These are phyloP conservation scores for Drosophila maculinotata DNA, from an alignment of 2,888 invertebrate species.

Conservation along the genomic window DNA sequence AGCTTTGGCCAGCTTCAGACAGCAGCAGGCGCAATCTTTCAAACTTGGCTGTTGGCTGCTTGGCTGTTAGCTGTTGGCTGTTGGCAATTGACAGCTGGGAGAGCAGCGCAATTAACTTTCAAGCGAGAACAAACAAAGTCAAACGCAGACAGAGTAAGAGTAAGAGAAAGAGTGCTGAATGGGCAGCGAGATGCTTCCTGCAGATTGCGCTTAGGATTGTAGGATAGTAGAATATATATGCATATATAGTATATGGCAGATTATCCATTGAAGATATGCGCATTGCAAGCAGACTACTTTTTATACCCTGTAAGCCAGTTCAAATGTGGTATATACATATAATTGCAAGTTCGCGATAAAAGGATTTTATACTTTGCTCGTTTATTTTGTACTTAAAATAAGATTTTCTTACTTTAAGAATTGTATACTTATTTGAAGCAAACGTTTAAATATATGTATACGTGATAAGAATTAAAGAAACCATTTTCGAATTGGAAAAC, in stretches of 20 bases:
- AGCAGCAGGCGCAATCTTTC: conserved; percentile 40
- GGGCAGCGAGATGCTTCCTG: conserved; percentile 30
- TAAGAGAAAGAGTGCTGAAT: neutral
- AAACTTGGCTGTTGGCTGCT: conserved; percentile 19
- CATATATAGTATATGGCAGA: conserved; percentile 9
- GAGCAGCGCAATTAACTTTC: conserved; percentile 60
- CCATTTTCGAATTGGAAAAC: too few relatives aligned
- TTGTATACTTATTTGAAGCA: too few relatives aligned
- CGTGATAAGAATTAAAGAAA: too few relatives aligned
- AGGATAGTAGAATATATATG: too few relatives aligned
- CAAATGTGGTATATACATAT: too few relatives aligned
- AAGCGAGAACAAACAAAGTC: conserved; percentile 44
- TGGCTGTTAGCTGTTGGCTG: neutral
- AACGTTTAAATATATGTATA: too few relatives aligned
- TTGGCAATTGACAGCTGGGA: conserved; percentile 57
- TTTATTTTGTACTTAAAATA: too few relatives aligned
- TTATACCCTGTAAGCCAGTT: neutral
- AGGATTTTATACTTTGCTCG: too few relatives aligned
- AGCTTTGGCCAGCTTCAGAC: conserved; percentile 31
- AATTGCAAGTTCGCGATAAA: too few relatives aligned
- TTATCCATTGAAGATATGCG: conserved; percentile 27
- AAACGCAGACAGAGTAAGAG: conserved; percentile 19
- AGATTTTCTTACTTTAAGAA: too few relatives aligned
- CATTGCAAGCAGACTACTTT: neutral
- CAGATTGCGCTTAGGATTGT: conserved; percentile 16